phyloP scores from a whole-genome alignment of 2,888 invertebrate genomes.

The Meliscaeva auricollis region DNA sequence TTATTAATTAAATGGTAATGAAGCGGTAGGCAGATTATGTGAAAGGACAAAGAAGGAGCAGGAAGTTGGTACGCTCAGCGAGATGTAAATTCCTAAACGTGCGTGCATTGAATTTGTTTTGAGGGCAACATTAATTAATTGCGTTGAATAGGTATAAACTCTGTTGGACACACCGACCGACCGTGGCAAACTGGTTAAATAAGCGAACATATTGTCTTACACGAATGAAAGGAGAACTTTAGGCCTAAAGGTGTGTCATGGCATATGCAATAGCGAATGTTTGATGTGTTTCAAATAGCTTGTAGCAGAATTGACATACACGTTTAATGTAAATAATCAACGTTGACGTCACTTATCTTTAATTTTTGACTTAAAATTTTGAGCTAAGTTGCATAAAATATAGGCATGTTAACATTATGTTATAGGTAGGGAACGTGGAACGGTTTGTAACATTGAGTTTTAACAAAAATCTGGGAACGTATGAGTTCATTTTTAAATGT shows the following conservation, averaged over 20 bases:
- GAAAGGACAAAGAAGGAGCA: not conserved
- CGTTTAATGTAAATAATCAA: too few relatives aligned
- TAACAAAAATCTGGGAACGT: too few relatives aligned
- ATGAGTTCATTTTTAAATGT: too few relatives aligned
- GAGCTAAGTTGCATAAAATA: too few relatives aligned
- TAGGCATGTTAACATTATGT: too few relatives aligned
- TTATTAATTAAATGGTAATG: slow-evolving; percentile 32
- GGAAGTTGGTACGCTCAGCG: too few relatives aligned
- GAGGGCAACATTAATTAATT: slow-evolving; percentile 22
- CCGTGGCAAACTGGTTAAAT: too few relatives aligned
- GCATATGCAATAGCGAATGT: not conserved
- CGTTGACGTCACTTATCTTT: too few relatives aligned
- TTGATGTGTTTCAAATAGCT: not conserved
- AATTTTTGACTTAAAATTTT: too few relatives aligned
- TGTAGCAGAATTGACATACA: not conserved
- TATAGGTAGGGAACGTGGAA: too few relatives aligned
- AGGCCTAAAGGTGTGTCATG: not conserved
- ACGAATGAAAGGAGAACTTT: not conserved
- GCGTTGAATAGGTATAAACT: not conserved
- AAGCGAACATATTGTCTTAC: too few relatives aligned
- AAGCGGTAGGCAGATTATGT: slow-evolving; percentile 8
- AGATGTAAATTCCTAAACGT: not conserved
- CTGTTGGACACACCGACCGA: not conserved
- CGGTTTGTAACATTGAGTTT: too few relatives aligned
- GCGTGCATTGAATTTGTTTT: not conserved